These are phyloP conservation scores for Erebia ligea DNA, from an alignment of 2,888 invertebrate species.

Conservation along the genomic window DNA sequence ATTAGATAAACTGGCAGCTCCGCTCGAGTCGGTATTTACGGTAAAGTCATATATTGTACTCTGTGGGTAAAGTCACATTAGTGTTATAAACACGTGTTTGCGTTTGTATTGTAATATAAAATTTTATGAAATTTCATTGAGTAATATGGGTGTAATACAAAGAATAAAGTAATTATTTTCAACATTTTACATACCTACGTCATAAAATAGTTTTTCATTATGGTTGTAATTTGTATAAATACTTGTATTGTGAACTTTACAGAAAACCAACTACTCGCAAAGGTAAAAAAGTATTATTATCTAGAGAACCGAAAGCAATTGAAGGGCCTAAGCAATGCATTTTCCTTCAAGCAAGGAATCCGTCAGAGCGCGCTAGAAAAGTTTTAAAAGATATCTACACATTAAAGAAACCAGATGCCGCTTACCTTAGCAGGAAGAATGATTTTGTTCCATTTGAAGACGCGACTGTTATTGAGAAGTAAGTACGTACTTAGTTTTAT, in stretches of 20 bases:
- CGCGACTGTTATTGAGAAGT: slow-evolving; percentile 90
- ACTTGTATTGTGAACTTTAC: slow-evolving; percentile 47
- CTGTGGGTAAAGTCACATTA: too few species aligned
- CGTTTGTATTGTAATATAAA: too few species aligned
- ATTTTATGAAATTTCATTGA: not conserved
- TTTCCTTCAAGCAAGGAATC: slow-evolving; percentile 93
- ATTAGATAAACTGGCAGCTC: too few species aligned
- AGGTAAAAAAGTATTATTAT: slow-evolving; percentile 92
- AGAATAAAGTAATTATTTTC: slow-evolving; percentile 4
- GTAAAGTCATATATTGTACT: too few species aligned
- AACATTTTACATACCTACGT: not conserved
- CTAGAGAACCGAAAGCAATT: slow-evolving; percentile 92
- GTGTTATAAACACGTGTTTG: not conserved
- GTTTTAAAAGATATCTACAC: slow-evolving; percentile 93
- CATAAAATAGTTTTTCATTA: not conserved
- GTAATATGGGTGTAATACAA: not conserved
- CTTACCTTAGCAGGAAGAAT: slow-evolving; percentile 90
- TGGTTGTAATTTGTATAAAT: not conserved
- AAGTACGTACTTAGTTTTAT: slow-evolving; percentile 49
- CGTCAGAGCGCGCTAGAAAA: slow-evolving; percentile 86
- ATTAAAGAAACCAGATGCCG: slow-evolving; percentile 93
- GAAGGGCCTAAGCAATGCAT: slow-evolving; percentile 94
- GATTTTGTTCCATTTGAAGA: slow-evolving; percentile 97
- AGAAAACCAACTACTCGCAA: slow-evolving; percentile 95
- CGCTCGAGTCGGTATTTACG: too few species aligned